A percentile compares a stretch with the other conserved stretches of the same genome.
These are phyloP conservation scores for Agelastica alni DNA, from an alignment of 2,888 invertebrate species.

Conservation along the genomic window DNA sequence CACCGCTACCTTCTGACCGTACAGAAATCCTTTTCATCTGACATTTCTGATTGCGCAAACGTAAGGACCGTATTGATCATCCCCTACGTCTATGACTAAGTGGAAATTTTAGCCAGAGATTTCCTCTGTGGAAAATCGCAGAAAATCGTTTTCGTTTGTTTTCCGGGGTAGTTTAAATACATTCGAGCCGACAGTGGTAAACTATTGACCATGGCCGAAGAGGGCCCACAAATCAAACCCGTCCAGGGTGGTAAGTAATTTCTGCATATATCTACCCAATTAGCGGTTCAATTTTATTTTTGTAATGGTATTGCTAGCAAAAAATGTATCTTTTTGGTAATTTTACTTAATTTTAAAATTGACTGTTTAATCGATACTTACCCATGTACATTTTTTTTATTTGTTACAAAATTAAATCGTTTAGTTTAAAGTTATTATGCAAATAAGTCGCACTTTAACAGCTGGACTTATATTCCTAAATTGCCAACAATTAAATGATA, in stretches of 20 bases:
- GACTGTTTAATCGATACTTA: too few relatives aligned
- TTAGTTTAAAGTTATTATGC: too few relatives aligned
- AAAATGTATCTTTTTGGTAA: too few relatives aligned
- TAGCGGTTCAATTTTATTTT: too few relatives aligned
- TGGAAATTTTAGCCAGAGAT: slow-evolving; percentile 32
- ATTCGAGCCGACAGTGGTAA: slow-evolving; percentile 19
- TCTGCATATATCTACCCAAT: background rate
- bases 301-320: too few relatives aligned
- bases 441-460: too few relatives aligned
- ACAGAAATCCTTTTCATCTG: slow-evolving; percentile 10
- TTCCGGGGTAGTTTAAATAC: slow-evolving; percentile 11
- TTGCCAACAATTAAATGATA: too few relatives aligned
- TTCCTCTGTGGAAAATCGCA: slow-evolving; percentile 22
- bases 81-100: slow-evolving; percentile 39
- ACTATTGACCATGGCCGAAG: slow-evolving; percentile 57
- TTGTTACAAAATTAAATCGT: too few relatives aligned
- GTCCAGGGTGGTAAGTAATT: slow-evolving; percentile 58
- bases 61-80: slow-evolving; percentile 40
- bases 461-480: too few relatives aligned
- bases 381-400: too few relatives aligned
- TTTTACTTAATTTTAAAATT: too few relatives aligned
- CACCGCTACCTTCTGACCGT: slow-evolving; percentile 6
- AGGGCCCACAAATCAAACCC: slow-evolving; percentile 65
- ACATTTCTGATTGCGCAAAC: slow-evolving; percentile 33
- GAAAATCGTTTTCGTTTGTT: slow-evolving; percentile 20